Evolutionary conservation across 2,113 vertebrate genomes (phyloP), one percentile per base, ranked within the genome.

Genomic region (Erythrocercus mccallii): DNA sequence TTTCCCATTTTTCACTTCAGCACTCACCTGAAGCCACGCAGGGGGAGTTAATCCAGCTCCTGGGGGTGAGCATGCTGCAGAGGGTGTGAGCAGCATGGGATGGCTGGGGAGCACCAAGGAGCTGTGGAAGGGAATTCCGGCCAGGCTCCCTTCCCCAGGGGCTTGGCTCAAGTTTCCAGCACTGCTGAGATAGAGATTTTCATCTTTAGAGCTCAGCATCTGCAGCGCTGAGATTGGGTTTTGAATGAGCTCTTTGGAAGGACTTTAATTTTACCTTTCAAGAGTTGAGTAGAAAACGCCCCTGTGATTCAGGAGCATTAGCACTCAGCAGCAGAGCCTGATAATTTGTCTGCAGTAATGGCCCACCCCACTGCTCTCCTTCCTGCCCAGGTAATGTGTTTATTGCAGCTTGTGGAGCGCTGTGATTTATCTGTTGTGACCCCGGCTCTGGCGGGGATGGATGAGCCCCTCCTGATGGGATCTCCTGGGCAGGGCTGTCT

Each of bases 81-180:
- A 28, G 5, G 56, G 24, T 15, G 72, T 48, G 62, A 9, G 25
- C 35, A 38, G 58, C 58, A 18, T 23, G 16, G 7, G 30, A 10
- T 0, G 57, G 38, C 9, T 73, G n/a, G 2, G 19, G 35, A 11
- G 45, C 84, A 56, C 8, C 1, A n/a, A 35, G 15, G 81, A 40
- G 87, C 87, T 57, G 84, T 19, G 54, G 4, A 7, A 51, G 2
- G 0, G 31, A 69, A 48, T 64, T 19, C 65, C 31, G 45, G 76
- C 71, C 9, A 0, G 4, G 10, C 25, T 4, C 60, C 68, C 1
- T 9, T 15, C 22, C 56, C 5, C 4, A 1, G 4, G 28, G 61
- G 24, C 1, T 4, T 57, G 73, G 21, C 60, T 78, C 77, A 2
- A 27, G 23, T 2, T 60, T 21, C 51, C 9, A 56, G 83, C 90